Evolutionary conservation across 2,888 invertebrate species (phyloP).

Genomic region (Leptodirus hochenwartii): DNA sequence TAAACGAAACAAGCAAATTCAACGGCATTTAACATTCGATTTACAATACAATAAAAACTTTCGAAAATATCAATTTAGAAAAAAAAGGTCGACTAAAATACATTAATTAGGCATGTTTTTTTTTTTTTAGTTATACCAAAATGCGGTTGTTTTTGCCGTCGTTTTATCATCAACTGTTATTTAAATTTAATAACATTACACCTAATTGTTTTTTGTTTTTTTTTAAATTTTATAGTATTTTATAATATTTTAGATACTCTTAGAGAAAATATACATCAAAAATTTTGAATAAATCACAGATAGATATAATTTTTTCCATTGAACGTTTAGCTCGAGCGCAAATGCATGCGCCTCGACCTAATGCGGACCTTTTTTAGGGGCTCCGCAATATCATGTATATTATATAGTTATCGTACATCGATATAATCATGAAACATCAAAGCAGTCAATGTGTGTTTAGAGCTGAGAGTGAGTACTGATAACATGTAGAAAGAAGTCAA

Average conservation of each 20-base stretch:
- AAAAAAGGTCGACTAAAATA: too few relatives aligned
- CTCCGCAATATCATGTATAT: conserved; percentile 12
- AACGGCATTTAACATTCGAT: too few relatives aligned
- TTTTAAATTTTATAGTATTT: conserved; percentile 28
- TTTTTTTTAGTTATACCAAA: too few relatives aligned
- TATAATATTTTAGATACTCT: conserved; percentile 35
- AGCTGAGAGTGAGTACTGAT: too few relatives aligned
- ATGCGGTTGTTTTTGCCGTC: too few relatives aligned
- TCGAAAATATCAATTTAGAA: too few relatives aligned
- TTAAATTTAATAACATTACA: too few relatives aligned
- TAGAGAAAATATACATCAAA: conserved; percentile 41
- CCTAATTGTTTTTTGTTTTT: conserved; percentile 24
- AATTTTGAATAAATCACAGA: conserved; percentile 40
- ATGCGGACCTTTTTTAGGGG: conserved; percentile 2
- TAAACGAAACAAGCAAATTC: conserved; percentile 16
- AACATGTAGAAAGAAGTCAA: conserved; percentile 6
- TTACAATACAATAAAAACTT: too few relatives aligned
- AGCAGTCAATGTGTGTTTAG: conserved; percentile 23
- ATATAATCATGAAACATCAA: conserved; percentile 22
- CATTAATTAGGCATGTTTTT: too few relatives aligned
- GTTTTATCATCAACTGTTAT: too few relatives aligned
- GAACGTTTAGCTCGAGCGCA: conserved; percentile 13
- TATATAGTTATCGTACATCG: conserved; percentile 15
- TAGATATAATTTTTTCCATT: conserved; percentile 30
- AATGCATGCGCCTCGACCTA: conserved; percentile 19